Evolutionary conservation across 2,113 vertebrate genomes (phyloP).

Genomic region (Grantiella picta): DNA sequence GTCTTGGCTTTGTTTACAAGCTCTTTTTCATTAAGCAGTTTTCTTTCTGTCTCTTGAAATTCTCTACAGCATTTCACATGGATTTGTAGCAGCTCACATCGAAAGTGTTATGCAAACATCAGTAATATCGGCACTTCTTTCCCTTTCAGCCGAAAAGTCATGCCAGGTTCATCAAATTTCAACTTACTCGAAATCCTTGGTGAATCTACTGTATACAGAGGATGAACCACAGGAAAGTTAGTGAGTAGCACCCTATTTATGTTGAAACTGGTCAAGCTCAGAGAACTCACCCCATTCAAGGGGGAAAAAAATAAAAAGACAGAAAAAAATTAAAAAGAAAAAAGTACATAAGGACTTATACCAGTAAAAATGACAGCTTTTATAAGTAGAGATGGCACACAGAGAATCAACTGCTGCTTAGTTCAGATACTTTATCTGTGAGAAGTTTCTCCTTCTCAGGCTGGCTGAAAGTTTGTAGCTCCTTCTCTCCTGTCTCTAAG

Average conservation of each 20-base stretch:
- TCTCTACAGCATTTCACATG: background rate
- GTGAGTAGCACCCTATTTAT: background rate
- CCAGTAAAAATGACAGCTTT: background rate
- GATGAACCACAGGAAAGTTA: background rate
- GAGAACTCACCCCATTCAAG: background rate
- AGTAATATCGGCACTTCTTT: background rate
- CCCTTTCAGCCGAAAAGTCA: background rate
- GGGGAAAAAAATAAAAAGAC: background rate
- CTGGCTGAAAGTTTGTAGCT: background rate
- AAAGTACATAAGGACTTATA: background rate
- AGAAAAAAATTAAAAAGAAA: background rate
- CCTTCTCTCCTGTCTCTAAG: background rate
- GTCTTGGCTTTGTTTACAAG: slow-evolving; percentile 30
- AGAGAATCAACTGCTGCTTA: background rate
- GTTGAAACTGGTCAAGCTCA: background rate
- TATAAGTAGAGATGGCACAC: background rate
- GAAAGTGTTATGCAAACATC: background rate
- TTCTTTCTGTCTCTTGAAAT: background rate
- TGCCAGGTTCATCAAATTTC: background rate
- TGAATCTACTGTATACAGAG: background rate
- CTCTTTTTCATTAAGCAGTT: slow-evolving; percentile 11
- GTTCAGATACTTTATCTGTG: background rate
- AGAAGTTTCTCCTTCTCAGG: background rate
- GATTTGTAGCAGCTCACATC: background rate
- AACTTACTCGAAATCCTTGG: background rate